Conservation (phyloP, 2,888 invertebrate species). For the Crematogaster levior region DNA sequence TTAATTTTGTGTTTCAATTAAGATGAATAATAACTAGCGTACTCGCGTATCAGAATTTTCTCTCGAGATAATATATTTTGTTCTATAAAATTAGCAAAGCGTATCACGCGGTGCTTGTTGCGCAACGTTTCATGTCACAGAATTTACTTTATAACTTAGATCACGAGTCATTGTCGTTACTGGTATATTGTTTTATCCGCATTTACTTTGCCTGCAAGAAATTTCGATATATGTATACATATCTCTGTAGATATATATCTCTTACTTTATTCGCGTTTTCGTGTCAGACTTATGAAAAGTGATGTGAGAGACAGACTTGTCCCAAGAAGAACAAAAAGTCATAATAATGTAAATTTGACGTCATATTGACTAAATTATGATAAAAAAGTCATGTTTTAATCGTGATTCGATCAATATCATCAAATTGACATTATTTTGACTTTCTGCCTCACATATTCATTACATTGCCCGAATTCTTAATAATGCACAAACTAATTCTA, state of each 20-base stretch:
- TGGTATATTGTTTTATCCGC: conserved; percentile 13
- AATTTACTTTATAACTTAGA: conserved; percentile 36
- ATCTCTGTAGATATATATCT: not conserved
- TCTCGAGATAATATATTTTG: conserved; percentile 29
- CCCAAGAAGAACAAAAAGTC: too few relatives aligned
- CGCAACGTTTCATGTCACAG: conserved; percentile 18
- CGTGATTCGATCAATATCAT: too few relatives aligned
- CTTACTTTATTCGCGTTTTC: not conserved
- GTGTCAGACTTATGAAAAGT: not conserved
- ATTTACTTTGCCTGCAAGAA: conserved; percentile 15
- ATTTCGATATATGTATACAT: conserved; percentile 10
- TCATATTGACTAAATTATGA: too few relatives aligned
- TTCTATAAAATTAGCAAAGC: conserved; percentile 40
- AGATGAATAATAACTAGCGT: conserved; percentile 51
- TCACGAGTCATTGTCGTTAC: conserved; percentile 8
- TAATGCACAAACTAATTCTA: conserved; percentile 4
- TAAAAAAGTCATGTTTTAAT: too few relatives aligned
- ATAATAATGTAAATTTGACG: too few relatives aligned
- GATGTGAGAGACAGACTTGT: conserved; percentile 9
- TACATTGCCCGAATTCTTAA: too few relatives aligned
- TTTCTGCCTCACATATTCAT: too few relatives aligned
- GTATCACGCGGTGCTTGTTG: conserved; percentile 36
- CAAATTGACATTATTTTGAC: too few relatives aligned
- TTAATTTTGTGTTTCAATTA: conserved; percentile 57
- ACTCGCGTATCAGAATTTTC: conserved; percentile 51